Evolutionary conservation across 1,140 invertebrate genomes (phyloP).

Genomic region (Bombus pascuorum): DNA sequence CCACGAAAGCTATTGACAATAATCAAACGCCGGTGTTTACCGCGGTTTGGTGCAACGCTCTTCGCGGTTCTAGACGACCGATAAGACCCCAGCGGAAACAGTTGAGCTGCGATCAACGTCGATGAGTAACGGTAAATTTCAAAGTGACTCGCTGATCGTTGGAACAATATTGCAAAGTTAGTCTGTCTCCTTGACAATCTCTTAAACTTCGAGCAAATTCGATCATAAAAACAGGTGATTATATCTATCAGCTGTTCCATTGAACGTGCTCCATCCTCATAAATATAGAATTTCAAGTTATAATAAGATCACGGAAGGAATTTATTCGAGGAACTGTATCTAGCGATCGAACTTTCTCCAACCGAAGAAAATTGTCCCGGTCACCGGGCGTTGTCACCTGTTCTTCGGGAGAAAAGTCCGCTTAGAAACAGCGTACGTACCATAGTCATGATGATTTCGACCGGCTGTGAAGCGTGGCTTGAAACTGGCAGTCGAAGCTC

Average conservation of each 20-base stretch:
- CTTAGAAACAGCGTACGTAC: conserved; percentile 38
- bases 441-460: conserved; percentile 22
- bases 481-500: too few species aligned
- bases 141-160: conserved; percentile 7
- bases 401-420: conserved; percentile 3
- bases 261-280: too few species aligned
- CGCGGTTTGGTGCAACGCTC: not conserved
- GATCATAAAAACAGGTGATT: not conserved
- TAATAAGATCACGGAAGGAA: not conserved
- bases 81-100: conserved; percentile 14
- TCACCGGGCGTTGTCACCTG: conserved; percentile 40
- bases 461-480: not conserved
- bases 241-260: not conserved
- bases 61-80: conserved; percentile 1
- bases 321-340: not conserved
- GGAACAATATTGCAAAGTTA: not conserved
- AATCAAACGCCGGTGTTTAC: not conserved
- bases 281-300: not conserved
- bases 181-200: not conserved
- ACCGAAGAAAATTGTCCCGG: not conserved
- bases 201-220: not conserved
- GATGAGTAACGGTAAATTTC: conserved; percentile 54
- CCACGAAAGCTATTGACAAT: not conserved
- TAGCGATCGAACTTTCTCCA: conserved; percentile 19
- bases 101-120: conserved; percentile 31